Base-by-base conservation (phyloP, 2,797 vertebrate species). In the Aplochiton taeniatus region DNA sequence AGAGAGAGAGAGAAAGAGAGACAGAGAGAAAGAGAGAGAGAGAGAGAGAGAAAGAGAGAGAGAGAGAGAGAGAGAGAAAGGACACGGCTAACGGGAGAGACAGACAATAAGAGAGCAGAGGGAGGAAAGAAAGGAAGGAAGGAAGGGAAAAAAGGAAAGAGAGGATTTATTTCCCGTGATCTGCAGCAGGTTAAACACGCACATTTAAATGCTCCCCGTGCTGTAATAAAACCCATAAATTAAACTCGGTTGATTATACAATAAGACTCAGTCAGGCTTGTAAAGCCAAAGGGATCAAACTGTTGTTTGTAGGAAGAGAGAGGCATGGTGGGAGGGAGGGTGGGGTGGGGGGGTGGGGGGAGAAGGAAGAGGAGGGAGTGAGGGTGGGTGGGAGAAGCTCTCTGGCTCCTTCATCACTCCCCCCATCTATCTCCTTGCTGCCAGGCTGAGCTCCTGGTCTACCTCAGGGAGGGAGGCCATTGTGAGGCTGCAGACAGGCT, bases 221-320 rank as follows among this genome's bases (percentile, higher is more conserved):
- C 4, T 17, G n/a, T 9, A 45, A 17, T 16, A 42, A 58, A 58
- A 11, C 17, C 41, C 5, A 19, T 44, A 8, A 59, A 46, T 47
- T 19, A 59, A 59, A 59, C 16, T 20, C 17, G 46, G 58, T 59
- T 59, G 58, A 19, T 59, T 47, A 59, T 17, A 59, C 45, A 46
- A 59, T 20, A 13, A 59, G 47, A 47, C 10, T 59, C 0, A 47
- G 17, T 59, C 0, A 18, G 9, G 58, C 58, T 59, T 16, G 17
- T 59, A 59, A 59, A 59, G 10, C 16, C 10, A 10, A 11, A 19
- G 45, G 45, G 58, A 20, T 59, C 17, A 59, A 47, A 59, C 19
- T n/a, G 20, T 41, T 8, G 1, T 31, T 11, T 6, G 18, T 20
- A 18, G 31, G 4, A n/a, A 11, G 13, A 43, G 9, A 8, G 31